Conservation (phyloP, 1,140 invertebrate genomes). For the Harlomillsia oculata region DNA sequence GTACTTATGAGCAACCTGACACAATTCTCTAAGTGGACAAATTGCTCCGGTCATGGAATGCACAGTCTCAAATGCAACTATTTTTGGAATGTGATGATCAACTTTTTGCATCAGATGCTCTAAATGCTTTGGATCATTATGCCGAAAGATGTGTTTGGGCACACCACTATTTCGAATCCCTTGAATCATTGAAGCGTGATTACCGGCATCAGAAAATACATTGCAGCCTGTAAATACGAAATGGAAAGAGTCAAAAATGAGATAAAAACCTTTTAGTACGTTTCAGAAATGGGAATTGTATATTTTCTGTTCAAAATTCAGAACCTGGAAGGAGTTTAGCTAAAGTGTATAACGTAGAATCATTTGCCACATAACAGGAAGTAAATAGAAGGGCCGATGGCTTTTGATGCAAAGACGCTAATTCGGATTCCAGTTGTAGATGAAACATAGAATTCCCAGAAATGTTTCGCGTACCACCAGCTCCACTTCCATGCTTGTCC, state of each 20-base stretch:
- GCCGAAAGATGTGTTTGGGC: slow-evolving; percentile 88
- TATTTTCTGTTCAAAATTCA: too few species aligned
- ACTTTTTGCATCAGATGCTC: slow-evolving; percentile 64
- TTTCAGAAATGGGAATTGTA: too few species aligned
- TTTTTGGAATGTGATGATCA: slow-evolving; percentile 72
- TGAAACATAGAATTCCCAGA: slow-evolving; percentile 91
- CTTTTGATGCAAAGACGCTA: slow-evolving; percentile 86
- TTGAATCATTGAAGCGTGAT: slow-evolving; percentile 98
- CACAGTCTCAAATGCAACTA: slow-evolving; percentile 98
- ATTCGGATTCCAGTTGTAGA: slow-evolving; percentile 71
- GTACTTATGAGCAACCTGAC: slow-evolving; percentile 79
- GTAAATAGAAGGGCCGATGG: slow-evolving; percentile 87
- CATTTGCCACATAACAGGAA: slow-evolving; percentile 96
- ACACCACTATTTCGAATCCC: slow-evolving; percentile 87
- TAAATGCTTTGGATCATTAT: slow-evolving; percentile 84
- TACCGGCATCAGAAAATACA: slow-evolving; percentile 92
- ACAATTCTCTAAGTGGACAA: slow-evolving; percentile 77
- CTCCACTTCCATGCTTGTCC: slow-evolving; percentile 80
- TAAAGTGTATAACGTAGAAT: slow-evolving; percentile 88
- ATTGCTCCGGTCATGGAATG: slow-evolving; percentile 98
- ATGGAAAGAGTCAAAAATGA: too few species aligned
- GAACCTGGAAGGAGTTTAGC: slow-evolving; percentile 72
- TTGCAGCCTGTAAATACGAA: slow-evolving; percentile 74
- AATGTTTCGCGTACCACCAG: slow-evolving; percentile 94
- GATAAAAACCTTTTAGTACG: too few species aligned